phyloP scores from a whole-genome alignment of 2,113 vertebrate genomes.

The Scolopax mira region DNA sequence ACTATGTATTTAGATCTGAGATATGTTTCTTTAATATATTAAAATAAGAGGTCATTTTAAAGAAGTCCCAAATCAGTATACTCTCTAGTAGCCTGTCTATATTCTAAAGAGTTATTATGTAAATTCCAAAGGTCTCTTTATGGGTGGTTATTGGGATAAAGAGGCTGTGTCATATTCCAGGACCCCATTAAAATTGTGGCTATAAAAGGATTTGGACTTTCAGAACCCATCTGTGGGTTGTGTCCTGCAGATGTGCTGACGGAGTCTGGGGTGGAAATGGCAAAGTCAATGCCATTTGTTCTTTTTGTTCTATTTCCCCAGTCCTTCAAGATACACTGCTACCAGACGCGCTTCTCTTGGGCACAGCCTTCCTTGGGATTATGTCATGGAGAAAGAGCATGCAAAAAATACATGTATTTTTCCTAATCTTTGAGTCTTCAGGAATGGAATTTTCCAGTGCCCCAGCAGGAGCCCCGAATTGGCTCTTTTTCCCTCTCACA shows the following conservation, averaged over 20 bases:
- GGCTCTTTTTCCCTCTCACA: background rate
- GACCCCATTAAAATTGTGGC: background rate
- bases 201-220: background rate
- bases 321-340: background rate
- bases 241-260: background rate
- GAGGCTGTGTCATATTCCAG: background rate
- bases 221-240: background rate
- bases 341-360: background rate
- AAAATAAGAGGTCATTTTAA: background rate
- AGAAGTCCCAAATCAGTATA: background rate
- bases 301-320: constrained; percentile 2
- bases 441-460: background rate
- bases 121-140: background rate
- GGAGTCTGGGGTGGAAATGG: background rate
- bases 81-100: background rate
- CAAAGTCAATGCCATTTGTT: background rate
- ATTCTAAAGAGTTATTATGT: background rate
- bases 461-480: background rate
- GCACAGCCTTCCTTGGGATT: background rate
- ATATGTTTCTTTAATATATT: background rate
- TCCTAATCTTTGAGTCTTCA: background rate
- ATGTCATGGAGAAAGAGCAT: background rate
- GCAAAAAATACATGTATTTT: background rate
- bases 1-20: background rate
- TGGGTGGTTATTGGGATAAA: background rate